Evolutionary conservation across 2,888 invertebrate species (phyloP), one percentile per base, ranked within the genome.

Genomic region (Ormyrus rosae): DNA sequence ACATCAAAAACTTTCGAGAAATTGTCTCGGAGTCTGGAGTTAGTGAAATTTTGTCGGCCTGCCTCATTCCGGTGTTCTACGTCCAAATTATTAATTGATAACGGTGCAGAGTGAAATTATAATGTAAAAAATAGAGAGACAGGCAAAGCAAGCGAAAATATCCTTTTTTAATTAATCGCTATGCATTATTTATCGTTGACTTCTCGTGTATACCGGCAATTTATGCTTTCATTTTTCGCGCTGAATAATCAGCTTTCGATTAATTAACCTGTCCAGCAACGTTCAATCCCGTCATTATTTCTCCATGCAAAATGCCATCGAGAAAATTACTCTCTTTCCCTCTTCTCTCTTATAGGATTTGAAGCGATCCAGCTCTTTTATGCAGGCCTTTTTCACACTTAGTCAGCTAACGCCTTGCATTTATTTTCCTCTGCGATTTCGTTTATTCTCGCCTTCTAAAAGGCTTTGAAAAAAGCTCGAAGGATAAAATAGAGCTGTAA

Each of bases 181-280:
- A 58, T 53, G 65, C 48, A 68, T 78, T 69, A 68, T 78, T 78
- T 68, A 73, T 73, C 55, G 53, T 7, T 2, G n/a, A 6, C 6
- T 13, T n/a, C 13, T 9, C 34, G 8, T 19, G 48, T 48, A 53
- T 53, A 72, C 68, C 34, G 61, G 7, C 56, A 73, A 78, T 78
- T 78, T 73, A 63, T 69, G 68, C 68, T 73, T 69, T 78, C 50
- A 78, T 78, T 72, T 72, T 78, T 67, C 45, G 56, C 50, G 73
- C 78, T 63, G 79, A 79, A 78, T 78, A 78, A 73, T 78, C 73
- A 78, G 63, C 68, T 78, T 72, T 63, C 50, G 73, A 78, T 73
- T 78, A 78, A 78, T 73, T 78, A 78, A 63, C 60, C 8, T 11
- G 50, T 7, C 71, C 34, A 11, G 13, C n/a, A 11, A 48, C 34